phyloP scores from a whole-genome alignment of 2,113 vertebrate species.

The Tamias sibiricus region DNA sequence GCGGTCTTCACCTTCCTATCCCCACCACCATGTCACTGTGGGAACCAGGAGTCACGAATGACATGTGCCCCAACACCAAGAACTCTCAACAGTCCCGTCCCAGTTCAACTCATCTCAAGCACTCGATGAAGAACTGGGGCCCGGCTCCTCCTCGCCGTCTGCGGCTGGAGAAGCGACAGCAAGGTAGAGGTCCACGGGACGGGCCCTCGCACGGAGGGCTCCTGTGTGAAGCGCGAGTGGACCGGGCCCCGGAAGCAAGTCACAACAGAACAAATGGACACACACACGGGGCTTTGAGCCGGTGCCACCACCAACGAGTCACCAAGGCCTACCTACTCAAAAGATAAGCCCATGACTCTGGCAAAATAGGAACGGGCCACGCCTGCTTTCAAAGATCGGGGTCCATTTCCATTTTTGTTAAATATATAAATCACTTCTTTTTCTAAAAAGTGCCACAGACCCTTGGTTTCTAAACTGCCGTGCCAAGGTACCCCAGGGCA shows the following conservation, averaged over 20 bases:
- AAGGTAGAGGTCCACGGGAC: too few species aligned
- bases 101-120: too few species aligned
- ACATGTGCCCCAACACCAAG: neutral
- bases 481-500: neutral
- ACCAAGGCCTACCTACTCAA: neutral
- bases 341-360: too few species aligned
- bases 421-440: neutral
- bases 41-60: neutral
- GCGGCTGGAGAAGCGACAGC: too few species aligned
- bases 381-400: neutral
- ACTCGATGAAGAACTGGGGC: too few species aligned
- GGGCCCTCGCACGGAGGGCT: too few species aligned
- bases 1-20: neutral
- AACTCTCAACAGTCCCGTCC: neutral
- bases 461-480: neutral
- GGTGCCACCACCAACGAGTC: neutral
- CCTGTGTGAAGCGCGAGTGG: too few species aligned
- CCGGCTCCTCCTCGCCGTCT: fast-evolving
- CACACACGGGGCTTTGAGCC: too few species aligned
- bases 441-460: neutral
- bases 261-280: too few species aligned
- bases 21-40: neutral
- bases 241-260: too few species aligned
- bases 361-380: neutral
- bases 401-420: neutral